Percentiles rank a stretch among this genome's conserved stretches.
phyloP scores from a whole-genome alignment of 1,140 invertebrate species.

The Drosophila triauraria region DNA sequence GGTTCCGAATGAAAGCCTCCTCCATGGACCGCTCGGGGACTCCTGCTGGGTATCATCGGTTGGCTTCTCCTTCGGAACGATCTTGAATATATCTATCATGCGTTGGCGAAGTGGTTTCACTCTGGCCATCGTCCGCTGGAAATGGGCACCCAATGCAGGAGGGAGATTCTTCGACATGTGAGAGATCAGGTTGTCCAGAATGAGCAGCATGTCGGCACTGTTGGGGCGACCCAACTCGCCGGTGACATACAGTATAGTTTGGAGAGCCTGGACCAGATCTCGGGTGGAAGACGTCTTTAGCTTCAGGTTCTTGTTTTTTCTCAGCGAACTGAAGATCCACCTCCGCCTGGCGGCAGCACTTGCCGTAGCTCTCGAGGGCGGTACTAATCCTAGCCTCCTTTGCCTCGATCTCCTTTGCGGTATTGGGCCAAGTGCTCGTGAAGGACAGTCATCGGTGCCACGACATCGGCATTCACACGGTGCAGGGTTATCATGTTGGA shows the following conservation, averaged over 20 bases:
- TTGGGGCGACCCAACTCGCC: constrained; percentile 38
- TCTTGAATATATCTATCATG: constrained; percentile 9
- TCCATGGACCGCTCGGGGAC: constrained; percentile 1
- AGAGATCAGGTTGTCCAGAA: constrained; percentile 28
- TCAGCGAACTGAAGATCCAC: constrained; percentile 35
- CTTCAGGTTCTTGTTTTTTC: background rate
- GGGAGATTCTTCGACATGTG: constrained; percentile 18
- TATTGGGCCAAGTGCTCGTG: constrained; percentile 31
- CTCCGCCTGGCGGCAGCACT: constrained; percentile 51
- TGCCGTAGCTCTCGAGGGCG: constrained; percentile 25
- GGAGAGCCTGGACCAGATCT: constrained; percentile 37
- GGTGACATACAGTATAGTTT: constrained; percentile 52
- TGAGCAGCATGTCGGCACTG: constrained; percentile 26
- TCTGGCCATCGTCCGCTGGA: constrained; percentile 3
- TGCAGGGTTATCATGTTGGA: constrained; percentile 54
- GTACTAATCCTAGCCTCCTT: background rate
- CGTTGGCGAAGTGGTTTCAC: constrained; percentile 15
- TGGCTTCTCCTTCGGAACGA: background rate
- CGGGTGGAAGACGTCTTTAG: constrained; percentile 9
- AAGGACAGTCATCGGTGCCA: constrained; percentile 34
- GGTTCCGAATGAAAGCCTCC: background rate
- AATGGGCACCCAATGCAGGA: background rate
- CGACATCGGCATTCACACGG: constrained; percentile 43
- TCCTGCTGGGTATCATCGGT: background rate
- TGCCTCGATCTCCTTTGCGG: background rate